Evolutionary conservation across 2,797 vertebrate genomes (phyloP).

Genomic region (Squalus acanthias): DNA sequence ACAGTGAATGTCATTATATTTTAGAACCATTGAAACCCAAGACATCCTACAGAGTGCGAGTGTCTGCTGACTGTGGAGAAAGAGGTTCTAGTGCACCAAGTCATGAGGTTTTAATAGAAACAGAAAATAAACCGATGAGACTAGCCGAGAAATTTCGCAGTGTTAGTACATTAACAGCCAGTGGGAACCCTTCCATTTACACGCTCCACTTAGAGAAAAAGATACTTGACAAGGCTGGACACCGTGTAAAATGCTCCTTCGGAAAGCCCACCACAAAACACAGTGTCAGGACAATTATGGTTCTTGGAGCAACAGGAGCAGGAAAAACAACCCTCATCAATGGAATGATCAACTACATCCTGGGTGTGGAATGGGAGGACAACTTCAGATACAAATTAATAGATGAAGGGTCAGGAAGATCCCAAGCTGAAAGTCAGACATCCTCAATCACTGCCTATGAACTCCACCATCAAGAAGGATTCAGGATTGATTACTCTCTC

Average conservation of each 20-base stretch:
- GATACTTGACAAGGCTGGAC: background rate
- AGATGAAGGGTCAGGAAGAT: background rate
- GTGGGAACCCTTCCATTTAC: background rate
- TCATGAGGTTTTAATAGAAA: slow-evolving; percentile 20
- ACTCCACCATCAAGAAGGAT: slow-evolving; percentile 12
- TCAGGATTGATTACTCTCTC: background rate
- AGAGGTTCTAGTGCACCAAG: slow-evolving; percentile 41
- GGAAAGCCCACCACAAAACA: background rate
- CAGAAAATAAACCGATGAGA: background rate
- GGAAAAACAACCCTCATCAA: slow-evolving; percentile 36
- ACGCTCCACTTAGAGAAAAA: background rate
- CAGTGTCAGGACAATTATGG: background rate
- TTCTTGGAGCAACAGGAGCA: slow-evolving; percentile 7
- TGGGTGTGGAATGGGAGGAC: slow-evolving; percentile 24
- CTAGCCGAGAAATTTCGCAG: background rate
- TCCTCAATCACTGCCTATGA: background rate
- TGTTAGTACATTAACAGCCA: too few relatives aligned
- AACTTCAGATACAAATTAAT: slow-evolving; percentile 21
- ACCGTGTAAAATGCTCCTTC: background rate
- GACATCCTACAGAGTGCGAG: slow-evolving; percentile 39
- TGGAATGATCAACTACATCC: slow-evolving; percentile 24
- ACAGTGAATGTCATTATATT: background rate
- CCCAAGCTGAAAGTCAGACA: slow-evolving; percentile 32
- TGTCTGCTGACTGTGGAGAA: slow-evolving; percentile 42
- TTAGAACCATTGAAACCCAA: slow-evolving; percentile 39